Conservation (phyloP, 2,113 vertebrate genomes). For the Ammodytes dubius region DNA sequence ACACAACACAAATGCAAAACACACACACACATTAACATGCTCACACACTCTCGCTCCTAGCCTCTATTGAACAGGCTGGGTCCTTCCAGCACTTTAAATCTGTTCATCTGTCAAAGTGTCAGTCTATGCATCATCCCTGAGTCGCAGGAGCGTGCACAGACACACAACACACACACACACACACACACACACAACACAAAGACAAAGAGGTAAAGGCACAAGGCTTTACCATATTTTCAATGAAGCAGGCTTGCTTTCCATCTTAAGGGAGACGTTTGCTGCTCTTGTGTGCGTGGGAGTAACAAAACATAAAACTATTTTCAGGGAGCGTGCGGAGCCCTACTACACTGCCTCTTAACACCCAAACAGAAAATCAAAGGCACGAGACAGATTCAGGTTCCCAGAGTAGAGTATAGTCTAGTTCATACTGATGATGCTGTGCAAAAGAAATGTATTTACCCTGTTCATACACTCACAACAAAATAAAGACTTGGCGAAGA, state of each 20-base stretch:
- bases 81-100: conserved; percentile 84
- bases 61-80: conserved; percentile 81
- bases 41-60: conserved; percentile 65
- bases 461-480: conserved; percentile 55
- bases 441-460: conserved; percentile 61
- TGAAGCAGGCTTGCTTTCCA: conserved; percentile 76
- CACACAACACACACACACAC: conserved; percentile 44
- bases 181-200: conserved; percentile 45
- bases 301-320: conserved; percentile 79
- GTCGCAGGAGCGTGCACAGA: conserved; percentile 58
- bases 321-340: conserved; percentile 63
- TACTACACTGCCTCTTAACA: conserved; percentile 66
- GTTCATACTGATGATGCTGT: conserved; percentile 50
- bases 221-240: conserved; percentile 81
- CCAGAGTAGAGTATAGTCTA: conserved; percentile 37
- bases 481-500: conserved; percentile 33
- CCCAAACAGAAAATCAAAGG: conserved; percentile 58
- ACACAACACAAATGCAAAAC: conserved; percentile 42
- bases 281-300: conserved; percentile 71
- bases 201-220: conserved; percentile 64
- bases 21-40: conserved; percentile 38
- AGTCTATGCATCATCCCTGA: conserved; percentile 82
- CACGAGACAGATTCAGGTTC: conserved; percentile 65
- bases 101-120: conserved; percentile 87
- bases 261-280: conserved; percentile 71